These are phyloP conservation scores for Cantharis nigra DNA, from an alignment of 2,888 invertebrate species.

Conservation along the genomic window DNA sequence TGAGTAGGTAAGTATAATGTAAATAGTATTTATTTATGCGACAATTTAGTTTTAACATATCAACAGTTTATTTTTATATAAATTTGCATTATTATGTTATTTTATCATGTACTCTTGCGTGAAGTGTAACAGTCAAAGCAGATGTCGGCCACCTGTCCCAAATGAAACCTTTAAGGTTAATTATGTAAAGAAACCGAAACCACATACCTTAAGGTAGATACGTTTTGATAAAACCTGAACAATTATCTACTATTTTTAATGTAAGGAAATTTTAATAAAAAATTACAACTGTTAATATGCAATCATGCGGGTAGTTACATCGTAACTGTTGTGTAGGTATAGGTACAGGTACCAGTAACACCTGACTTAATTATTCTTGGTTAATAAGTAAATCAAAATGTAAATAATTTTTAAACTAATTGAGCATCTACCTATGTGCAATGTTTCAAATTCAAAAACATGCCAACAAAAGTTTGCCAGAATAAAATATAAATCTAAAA, in stretches of 20 bases:
- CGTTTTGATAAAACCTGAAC: constrained; percentile 4
- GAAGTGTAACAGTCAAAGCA: constrained; percentile 14
- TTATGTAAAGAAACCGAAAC: constrained; percentile 23
- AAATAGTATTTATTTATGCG: neutral
- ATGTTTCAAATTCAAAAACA: neutral
- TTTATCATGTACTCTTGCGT: constrained; percentile 17
- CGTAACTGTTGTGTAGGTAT: neutral
- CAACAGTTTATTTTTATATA: constrained; percentile 21
- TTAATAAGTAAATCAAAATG: neutral
- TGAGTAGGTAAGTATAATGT: neutral
- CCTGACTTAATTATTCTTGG: neutral
- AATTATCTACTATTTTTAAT: neutral
- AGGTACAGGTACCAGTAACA: neutral
- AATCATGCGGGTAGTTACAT: neutral
- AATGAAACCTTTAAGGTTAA: constrained; percentile 20
- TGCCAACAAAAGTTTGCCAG: neutral
- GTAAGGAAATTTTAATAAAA: neutral
- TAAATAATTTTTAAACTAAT: neutral
- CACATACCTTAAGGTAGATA: neutral
- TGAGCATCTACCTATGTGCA: neutral
- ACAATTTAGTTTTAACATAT: constrained; percentile 7
- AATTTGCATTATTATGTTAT: constrained; percentile 26
- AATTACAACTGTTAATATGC: neutral
- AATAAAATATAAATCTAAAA: neutral
- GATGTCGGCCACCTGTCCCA: constrained; percentile 15